Evolutionary conservation across 1,140 invertebrate genomes (phyloP).

Genomic region (Phenacoccus solenopsis): DNA sequence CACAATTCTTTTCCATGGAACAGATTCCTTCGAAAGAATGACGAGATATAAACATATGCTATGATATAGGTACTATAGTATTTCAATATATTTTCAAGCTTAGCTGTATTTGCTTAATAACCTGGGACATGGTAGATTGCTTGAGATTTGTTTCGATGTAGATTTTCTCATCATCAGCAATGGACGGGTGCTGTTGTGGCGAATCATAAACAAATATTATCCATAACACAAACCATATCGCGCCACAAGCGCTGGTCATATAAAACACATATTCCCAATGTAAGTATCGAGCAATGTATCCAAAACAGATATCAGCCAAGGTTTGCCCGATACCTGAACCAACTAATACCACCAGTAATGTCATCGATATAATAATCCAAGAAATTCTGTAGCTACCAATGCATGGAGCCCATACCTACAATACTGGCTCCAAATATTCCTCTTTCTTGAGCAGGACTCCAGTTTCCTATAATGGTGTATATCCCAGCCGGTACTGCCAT

Average conservation of each 20-base stretch:
- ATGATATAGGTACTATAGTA: neutral
- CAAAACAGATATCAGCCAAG: neutral
- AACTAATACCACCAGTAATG: neutral
- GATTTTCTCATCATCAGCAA: conserved; percentile 59
- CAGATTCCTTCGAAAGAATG: neutral
- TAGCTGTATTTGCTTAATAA: too few species aligned
- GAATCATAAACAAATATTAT: conserved; percentile 56
- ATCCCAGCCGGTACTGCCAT: neutral
- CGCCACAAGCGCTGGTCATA: conserved; percentile 38
- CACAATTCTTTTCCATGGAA: neutral
- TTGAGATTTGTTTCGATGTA: conserved; percentile 41
- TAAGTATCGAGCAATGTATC: neutral
- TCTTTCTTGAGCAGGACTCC: neutral
- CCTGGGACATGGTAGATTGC: conserved; percentile 21
- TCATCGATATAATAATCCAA: neutral
- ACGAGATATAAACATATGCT: neutral
- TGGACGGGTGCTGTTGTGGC: conserved; percentile 68
- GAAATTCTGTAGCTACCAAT: too few species aligned
- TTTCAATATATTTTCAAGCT: too few species aligned
- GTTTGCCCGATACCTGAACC: neutral
- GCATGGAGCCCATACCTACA: neutral
- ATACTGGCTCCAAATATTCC: neutral
- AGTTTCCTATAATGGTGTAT: neutral
- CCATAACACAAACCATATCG: conserved; percentile 41
- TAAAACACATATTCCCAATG: conserved; percentile 44